These are phyloP conservation scores for Ctenochaetus hawaiiensis DNA, from an alignment of 2,797 vertebrate genomes.

Conservation along the genomic window DNA sequence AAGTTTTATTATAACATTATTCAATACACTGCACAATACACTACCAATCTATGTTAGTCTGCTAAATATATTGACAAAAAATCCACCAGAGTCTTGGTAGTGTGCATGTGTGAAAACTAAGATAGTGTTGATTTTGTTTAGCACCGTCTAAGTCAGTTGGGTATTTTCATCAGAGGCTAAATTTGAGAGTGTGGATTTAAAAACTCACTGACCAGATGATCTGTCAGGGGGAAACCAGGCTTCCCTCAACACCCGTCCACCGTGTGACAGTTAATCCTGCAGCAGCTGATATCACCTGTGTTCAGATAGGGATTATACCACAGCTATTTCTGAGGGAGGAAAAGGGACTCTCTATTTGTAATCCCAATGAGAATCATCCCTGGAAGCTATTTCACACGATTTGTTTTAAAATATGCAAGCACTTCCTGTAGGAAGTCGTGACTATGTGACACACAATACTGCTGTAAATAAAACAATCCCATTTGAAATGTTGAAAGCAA, in stretches of 20 bases:
- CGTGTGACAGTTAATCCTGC: slow-evolving; percentile 69
- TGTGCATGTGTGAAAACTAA: neutral
- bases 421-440: slow-evolving; percentile 11
- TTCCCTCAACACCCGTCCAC: slow-evolving; percentile 47
- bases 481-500: slow-evolving; percentile 8
- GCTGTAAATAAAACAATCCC: slow-evolving; percentile 1
- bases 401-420: slow-evolving; percentile 17
- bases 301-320: slow-evolving; percentile 67
- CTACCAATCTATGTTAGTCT: too few relatives aligned
- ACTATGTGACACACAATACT: slow-evolving; percentile 16
- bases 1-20: neutral
- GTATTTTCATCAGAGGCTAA: neutral
- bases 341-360: slow-evolving; percentile 58
- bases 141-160: neutral
- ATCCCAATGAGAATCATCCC: slow-evolving; percentile 53
- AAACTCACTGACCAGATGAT: slow-evolving; percentile 20
- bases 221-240: slow-evolving; percentile 22
- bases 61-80: too few relatives aligned
- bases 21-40: neutral
- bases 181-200: neutral
- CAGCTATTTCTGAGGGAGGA: slow-evolving; percentile 64
- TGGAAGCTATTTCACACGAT: slow-evolving; percentile 10
- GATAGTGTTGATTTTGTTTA: neutral
- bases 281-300: slow-evolving; percentile 68
- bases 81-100: too few relatives aligned